Conservation (phyloP, 2,797 vertebrate species). For the Cyclura pinguis region DNA sequence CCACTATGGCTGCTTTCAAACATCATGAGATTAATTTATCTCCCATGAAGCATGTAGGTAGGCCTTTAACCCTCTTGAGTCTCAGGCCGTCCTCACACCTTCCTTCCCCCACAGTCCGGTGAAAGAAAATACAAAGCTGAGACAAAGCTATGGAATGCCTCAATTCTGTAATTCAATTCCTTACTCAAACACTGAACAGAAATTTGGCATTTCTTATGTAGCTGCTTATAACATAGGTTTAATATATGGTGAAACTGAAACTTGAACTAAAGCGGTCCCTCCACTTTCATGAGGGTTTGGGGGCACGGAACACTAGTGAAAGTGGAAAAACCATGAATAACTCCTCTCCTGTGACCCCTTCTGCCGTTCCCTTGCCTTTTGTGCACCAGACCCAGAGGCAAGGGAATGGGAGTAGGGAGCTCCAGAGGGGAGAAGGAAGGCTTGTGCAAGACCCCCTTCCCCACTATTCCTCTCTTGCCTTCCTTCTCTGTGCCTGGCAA, state of each 20-base stretch:
- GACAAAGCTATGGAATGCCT: constrained; percentile 6
- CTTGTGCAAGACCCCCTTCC: too few species aligned
- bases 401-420: too few species aligned
- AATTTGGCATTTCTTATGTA: not conserved
- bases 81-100: not conserved
- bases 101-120: not conserved
- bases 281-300: too few species aligned
- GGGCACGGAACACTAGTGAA: too few species aligned
- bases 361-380: too few species aligned
- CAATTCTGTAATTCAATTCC: fast-evolving
- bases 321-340: too few species aligned
- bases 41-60: not conserved
- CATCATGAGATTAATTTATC: too few species aligned
- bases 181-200: fast-evolving
- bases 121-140: not conserved
- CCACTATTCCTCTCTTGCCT: too few species aligned
- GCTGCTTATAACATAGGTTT: not conserved
- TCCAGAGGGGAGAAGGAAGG: too few species aligned
- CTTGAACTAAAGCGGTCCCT: not conserved
- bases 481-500: too few species aligned
- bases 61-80: not conserved
- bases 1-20: not conserved
- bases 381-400: too few species aligned
- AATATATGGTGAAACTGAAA: constrained; percentile 25
- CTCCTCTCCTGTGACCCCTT: too few species aligned